Conservation (phyloP, 2,797 vertebrate species). For the Sternotherus odoratus region DNA sequence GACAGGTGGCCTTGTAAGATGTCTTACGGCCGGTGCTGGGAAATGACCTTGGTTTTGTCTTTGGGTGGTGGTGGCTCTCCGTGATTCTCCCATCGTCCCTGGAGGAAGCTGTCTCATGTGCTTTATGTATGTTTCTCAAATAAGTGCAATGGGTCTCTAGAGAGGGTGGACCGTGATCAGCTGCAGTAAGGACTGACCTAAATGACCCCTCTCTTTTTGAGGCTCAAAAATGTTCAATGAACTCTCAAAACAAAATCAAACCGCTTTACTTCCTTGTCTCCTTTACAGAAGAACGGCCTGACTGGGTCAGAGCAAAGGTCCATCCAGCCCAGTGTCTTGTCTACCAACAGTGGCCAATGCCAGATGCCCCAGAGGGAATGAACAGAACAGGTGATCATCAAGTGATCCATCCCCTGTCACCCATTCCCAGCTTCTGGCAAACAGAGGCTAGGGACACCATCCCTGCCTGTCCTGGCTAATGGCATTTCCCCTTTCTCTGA, state of each 20-base stretch:
- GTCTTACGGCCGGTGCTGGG: neutral
- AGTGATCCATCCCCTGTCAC: no score
- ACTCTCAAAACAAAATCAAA: neutral
- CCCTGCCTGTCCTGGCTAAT: no score
- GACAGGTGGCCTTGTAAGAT: neutral
- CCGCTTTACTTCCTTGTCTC: neutral
- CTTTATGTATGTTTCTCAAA: neutral
- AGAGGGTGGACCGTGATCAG: neutral
- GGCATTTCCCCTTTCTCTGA: no score
- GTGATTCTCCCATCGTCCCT: neutral
- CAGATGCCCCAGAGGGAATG: no score
- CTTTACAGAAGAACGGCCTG: no score
- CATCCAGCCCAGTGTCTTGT: no score
- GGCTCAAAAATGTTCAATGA: neutral
- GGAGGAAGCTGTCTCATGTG: neutral
- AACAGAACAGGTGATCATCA: no score
- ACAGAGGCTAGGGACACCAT: no score
- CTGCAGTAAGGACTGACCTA: neutral
- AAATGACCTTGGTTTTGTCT: neutral
- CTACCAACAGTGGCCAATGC: no score
- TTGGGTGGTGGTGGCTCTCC: neutral
- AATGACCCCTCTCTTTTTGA: neutral
- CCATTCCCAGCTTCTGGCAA: no score
- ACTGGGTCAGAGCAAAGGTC: no score
- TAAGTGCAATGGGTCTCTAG: neutral